phyloP scores from a whole-genome alignment of 2,113 vertebrate species.

The Oxyura jamaicensis region DNA sequence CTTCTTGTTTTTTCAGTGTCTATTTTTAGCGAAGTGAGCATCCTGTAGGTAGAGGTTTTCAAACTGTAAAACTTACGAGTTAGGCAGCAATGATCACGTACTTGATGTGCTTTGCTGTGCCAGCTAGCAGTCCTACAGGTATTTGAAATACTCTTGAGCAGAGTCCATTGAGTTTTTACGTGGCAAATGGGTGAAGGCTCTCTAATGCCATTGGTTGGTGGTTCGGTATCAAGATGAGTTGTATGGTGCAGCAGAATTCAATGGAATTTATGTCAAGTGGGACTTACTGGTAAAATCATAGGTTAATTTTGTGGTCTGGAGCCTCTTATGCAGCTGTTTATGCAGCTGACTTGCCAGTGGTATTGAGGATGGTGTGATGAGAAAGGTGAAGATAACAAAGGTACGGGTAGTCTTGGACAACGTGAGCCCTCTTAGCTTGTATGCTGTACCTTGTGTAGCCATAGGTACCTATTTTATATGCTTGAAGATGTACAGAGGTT shows the following conservation, averaged over 20 bases:
- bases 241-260: accelerated
- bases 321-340: accelerated
- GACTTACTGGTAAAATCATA: accelerated
- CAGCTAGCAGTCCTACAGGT: accelerated
- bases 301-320: not conserved
- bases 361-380: accelerated
- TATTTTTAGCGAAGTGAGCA: accelerated
- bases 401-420: accelerated
- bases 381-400: not conserved
- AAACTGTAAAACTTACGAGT: too few species aligned
- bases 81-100: not conserved
- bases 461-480: accelerated
- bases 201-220: accelerated
- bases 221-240: accelerated
- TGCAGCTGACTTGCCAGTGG: accelerated
- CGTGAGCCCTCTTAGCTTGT: not conserved
- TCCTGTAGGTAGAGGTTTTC: not conserved
- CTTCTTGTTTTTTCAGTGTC: not conserved
- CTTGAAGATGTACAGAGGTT: not conserved
- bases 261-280: accelerated
- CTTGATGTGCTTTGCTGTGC: too few species aligned
- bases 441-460: not conserved
- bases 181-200: not conserved
- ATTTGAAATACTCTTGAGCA: accelerated
- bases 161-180: not conserved